phyloP scores from a whole-genome alignment of 2,888 invertebrate genomes.

The Clivina fossor region DNA sequence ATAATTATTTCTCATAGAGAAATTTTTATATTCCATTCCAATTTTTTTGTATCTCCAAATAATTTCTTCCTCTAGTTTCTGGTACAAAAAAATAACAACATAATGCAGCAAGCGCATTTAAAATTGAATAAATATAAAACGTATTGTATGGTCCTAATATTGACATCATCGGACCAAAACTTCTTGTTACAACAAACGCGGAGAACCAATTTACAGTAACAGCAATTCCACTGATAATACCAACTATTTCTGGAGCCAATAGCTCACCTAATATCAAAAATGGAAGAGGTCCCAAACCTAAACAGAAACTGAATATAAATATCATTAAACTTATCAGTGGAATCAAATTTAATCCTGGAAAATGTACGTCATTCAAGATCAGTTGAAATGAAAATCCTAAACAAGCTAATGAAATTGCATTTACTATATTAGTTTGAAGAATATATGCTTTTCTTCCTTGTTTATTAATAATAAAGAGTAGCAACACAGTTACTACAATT shows the following conservation, averaged over 20 bases:
- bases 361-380: background rate
- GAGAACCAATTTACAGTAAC: constrained; percentile 49
- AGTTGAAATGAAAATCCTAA: constrained; percentile 19
- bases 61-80: constrained; percentile 49
- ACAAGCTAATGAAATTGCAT: constrained; percentile 20
- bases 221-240: constrained; percentile 48
- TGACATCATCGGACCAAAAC: constrained; percentile 48
- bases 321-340: constrained; percentile 47
- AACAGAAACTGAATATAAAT: constrained; percentile 47
- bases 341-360: constrained; percentile 41
- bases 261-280: constrained; percentile 51
- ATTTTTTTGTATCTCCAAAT: constrained; percentile 45
- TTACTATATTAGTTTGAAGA: constrained; percentile 64
- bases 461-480: constrained; percentile 73
- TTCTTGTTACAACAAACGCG: constrained; percentile 49
- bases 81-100: constrained; percentile 49
- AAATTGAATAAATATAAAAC: constrained; percentile 47
- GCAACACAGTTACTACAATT: constrained; percentile 68
- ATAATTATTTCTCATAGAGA: no score
- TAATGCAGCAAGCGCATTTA: constrained; percentile 46
- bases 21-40: constrained; percentile 10
- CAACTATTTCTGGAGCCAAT: constrained; percentile 49
- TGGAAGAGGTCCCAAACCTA: constrained; percentile 50
- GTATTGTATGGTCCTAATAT: constrained; percentile 47
- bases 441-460: constrained; percentile 79